Conservation (phyloP, 2,888 invertebrate species). For the Eupithecia tripunctaria region DNA sequence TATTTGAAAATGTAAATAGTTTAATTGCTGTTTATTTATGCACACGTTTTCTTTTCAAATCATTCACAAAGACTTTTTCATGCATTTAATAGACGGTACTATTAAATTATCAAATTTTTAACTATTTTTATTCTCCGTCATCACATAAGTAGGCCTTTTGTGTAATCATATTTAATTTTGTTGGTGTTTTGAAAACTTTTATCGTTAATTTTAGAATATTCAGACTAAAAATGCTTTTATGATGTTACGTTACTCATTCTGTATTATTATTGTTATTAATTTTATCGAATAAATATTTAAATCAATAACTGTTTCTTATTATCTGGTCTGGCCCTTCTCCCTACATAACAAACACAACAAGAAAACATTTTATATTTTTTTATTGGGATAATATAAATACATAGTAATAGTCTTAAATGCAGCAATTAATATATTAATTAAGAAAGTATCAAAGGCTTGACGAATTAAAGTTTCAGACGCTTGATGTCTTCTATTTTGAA, state of each 20-base stretch:
- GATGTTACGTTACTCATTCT: constrained; percentile 35
- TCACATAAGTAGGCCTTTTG: constrained; percentile 11
- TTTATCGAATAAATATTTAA: constrained; percentile 25
- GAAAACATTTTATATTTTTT: background rate
- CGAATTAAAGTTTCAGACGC: constrained; percentile 70
- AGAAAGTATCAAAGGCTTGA: constrained; percentile 8
- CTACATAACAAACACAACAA: background rate
- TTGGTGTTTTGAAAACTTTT: constrained; percentile 28
- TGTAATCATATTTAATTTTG: constrained; percentile 13
- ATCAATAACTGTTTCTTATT: constrained; percentile 9
- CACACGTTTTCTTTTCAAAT: background rate
- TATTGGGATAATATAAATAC: background rate
- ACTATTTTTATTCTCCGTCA: background rate
- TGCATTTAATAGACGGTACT: constrained; percentile 24
- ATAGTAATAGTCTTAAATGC: constrained; percentile 32
- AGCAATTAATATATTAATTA: constrained; percentile 23
- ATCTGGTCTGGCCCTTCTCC: background rate
- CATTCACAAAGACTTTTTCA: constrained; percentile 1
- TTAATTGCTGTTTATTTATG: background rate
- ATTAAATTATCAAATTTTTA: background rate
- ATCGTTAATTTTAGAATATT: constrained; percentile 22
- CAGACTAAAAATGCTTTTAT: constrained; percentile 18
- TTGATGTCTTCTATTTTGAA: constrained; percentile 95
- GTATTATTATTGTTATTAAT: constrained; percentile 31
- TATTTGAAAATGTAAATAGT: background rate